phyloP scores from a whole-genome alignment of 2,113 vertebrate species.

The Nibea coibor region DNA sequence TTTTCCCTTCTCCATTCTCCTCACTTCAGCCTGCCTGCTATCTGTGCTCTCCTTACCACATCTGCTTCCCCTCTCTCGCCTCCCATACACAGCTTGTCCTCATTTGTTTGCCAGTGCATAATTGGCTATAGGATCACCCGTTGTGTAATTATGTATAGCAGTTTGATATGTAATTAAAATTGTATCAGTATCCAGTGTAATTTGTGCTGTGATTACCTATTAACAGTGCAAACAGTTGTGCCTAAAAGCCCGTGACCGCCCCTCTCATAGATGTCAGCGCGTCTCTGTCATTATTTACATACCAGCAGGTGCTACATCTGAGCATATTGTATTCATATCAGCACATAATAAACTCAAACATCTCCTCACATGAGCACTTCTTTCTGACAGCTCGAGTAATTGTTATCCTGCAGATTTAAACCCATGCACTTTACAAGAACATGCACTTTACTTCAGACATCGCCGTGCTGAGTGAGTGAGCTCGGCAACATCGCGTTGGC shows the following conservation, averaged over 20 bases:
- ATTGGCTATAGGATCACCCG: slow-evolving; percentile 82
- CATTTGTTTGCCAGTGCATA: slow-evolving; percentile 79
- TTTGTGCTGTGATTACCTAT: slow-evolving; percentile 81
- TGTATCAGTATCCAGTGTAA: slow-evolving; percentile 78
- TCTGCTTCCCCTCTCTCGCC: slow-evolving; percentile 57
- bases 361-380: slow-evolving; percentile 5
- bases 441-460: slow-evolving; percentile 8
- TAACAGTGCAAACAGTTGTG: slow-evolving; percentile 79
- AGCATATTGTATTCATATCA: not conserved
- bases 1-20: slow-evolving; percentile 13
- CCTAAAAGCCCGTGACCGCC: slow-evolving; percentile 78
- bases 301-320: slow-evolving; percentile 40
- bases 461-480: slow-evolving; percentile 18
- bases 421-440: slow-evolving; percentile 13
- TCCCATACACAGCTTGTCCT: slow-evolving; percentile 63
- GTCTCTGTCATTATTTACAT: slow-evolving; percentile 51
- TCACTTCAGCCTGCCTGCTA: slow-evolving; percentile 35
- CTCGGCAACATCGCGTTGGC: slow-evolving; percentile 6
- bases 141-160: slow-evolving; percentile 82
- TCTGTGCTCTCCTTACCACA: slow-evolving; percentile 55
- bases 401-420: slow-evolving; percentile 17
- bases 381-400: not conserved
- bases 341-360: not conserved
- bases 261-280: slow-evolving; percentile 64
- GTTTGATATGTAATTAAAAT: slow-evolving; percentile 84